A percentile compares a stretch with the other conserved stretches of the same genome.
Conservation (phyloP, 2,888 invertebrate genomes). For the Noctua fimbriata region DNA sequence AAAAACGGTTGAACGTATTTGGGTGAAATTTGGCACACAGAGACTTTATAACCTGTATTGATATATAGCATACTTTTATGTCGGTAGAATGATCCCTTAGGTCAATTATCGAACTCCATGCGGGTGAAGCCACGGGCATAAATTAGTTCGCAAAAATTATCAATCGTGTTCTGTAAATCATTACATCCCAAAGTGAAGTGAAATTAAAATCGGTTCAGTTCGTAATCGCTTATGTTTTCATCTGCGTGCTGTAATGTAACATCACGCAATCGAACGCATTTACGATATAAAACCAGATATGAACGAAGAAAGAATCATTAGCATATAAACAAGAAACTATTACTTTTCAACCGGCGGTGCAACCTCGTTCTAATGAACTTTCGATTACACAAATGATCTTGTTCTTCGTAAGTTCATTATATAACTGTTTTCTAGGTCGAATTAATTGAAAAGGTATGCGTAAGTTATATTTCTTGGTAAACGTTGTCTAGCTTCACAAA, state of each 20-base stretch:
- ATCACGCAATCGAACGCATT: slow-evolving; percentile 64
- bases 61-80: no score
- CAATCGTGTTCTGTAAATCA: not conserved
- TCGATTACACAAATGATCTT: slow-evolving; percentile 78
- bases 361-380: slow-evolving; percentile 70
- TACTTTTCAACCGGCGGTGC: slow-evolving; percentile 62
- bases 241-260: slow-evolving; percentile 57
- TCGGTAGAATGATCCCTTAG: no score
- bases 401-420: slow-evolving; percentile 76
- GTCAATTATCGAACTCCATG: no score
- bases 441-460: slow-evolving; percentile 43
- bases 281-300: slow-evolving; percentile 56
- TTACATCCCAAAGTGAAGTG: slow-evolving; percentile 27
- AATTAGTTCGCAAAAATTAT: no score
- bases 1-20: no score
- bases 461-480: slow-evolving; percentile 8
- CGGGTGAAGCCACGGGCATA: no score
- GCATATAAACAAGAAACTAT: slow-evolving; percentile 60
- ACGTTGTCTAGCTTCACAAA: not conserved
- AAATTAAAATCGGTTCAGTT: slow-evolving; percentile 46
- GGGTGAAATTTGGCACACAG: no score
- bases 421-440: slow-evolving; percentile 79
- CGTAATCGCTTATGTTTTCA: slow-evolving; percentile 53
- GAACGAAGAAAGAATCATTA: slow-evolving; percentile 57
- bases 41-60: no score